A percentile compares a stretch with the other conserved stretches of the same genome.
Evolutionary conservation across 2,797 vertebrate species (phyloP).

Genomic region (Rhadinocentrus ornatus): DNA sequence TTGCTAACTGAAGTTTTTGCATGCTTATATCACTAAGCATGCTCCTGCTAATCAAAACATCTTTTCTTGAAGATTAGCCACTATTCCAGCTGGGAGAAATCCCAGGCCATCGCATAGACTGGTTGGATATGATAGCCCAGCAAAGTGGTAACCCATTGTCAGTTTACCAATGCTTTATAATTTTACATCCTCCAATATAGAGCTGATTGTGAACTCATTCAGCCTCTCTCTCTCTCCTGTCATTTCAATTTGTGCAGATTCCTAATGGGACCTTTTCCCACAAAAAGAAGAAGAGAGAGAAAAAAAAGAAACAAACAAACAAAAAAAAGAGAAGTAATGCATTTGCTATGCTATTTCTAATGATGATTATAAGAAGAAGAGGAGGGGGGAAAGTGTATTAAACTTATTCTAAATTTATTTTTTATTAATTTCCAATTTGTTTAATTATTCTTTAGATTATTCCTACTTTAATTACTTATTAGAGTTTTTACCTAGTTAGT

Average conservation of each 20-base stretch:
- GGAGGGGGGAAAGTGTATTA: no score
- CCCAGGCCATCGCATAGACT: conserved; percentile 33
- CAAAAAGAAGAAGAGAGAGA: no score
- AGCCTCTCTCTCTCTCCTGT: conserved; percentile 2
- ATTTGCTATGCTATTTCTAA: no score
- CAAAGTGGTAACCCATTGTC: conserved; percentile 6
- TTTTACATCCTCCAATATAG: conserved; percentile 35
- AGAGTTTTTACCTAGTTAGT: no score
- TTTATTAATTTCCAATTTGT: no score
- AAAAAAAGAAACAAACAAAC: no score
- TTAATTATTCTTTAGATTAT: no score
- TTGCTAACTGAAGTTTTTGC: conserved; percentile 40
- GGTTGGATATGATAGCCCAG: conserved; percentile 56
- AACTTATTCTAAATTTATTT: no score
- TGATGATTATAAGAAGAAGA: no score
- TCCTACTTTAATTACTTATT: no score
- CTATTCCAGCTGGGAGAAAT: conserved; percentile 51
- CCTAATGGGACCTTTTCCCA: no score
- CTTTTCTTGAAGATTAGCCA: conserved; percentile 54
- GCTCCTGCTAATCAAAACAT: conserved; percentile 57
- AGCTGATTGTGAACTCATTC: conserved; percentile 25
- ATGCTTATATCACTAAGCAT: conserved; percentile 44
- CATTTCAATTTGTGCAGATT: not conserved
- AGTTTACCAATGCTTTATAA: conserved; percentile 35
- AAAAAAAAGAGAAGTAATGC: no score